phyloP scores from a whole-genome alignment of 2,888 invertebrate genomes.

The Unio pictorum region DNA sequence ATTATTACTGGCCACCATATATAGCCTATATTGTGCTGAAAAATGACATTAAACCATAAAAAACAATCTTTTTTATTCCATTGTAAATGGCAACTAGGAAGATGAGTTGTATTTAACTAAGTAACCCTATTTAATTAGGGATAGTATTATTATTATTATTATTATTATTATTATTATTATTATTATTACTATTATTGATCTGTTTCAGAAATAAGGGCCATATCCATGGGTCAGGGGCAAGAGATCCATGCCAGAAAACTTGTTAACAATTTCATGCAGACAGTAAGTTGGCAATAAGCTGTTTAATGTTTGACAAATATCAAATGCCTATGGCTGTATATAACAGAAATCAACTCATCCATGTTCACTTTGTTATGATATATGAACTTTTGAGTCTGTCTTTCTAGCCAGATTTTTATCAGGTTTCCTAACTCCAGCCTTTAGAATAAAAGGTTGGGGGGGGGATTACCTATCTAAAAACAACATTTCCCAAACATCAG shows the following conservation, averaged over 20 bases:
- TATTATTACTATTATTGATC: neutral
- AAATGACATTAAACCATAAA: no score
- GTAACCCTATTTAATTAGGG: neutral
- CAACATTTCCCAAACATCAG: no score
- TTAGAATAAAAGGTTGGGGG: no score
- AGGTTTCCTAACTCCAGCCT: no score
- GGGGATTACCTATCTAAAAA: no score
- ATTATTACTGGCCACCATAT: no score
- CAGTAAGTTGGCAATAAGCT: slow-evolving; percentile 38
- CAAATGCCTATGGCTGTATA: neutral
- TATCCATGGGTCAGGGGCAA: slow-evolving; percentile 98
- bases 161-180: neutral
- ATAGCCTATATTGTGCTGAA: no score
- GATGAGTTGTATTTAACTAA: neutral
- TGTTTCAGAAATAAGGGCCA: slow-evolving; percentile 77
- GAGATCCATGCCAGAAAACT: slow-evolving; percentile 87
- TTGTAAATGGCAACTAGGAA: no score
- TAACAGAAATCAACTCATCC: neutral
- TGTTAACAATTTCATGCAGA: slow-evolving; percentile 80
- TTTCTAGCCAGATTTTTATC: no score
- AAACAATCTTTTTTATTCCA: no score
- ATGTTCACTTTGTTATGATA: neutral
- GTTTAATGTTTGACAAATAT: neutral
- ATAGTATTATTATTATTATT: neutral
- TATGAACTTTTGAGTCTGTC: no score